Conservation (phyloP, 1,140 invertebrate species). For the Prorops nasuta region DNA sequence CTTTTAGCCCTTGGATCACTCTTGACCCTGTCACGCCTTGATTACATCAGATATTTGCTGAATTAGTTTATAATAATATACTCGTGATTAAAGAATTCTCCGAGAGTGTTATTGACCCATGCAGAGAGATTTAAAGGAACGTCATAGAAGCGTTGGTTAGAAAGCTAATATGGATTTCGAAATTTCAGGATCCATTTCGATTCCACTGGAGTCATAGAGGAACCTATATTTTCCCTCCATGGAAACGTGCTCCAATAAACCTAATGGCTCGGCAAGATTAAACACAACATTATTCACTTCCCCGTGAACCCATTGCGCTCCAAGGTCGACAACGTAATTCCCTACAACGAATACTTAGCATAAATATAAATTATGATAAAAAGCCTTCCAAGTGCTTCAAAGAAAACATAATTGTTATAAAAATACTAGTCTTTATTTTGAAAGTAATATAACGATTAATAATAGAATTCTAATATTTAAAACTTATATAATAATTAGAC, state of each 20-base stretch:
- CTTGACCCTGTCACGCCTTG: not conserved
- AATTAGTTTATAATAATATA: not conserved
- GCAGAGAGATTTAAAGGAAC: too few species aligned
- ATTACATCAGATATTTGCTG: not conserved
- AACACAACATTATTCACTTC: conserved; percentile 69
- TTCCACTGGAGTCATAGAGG: conserved; percentile 15
- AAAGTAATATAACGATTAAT: not conserved
- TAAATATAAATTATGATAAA: conserved; percentile 8
- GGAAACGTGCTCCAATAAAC: conserved; percentile 12
- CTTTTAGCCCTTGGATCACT: not conserved
- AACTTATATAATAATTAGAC: too few species aligned
- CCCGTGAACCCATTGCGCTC: conserved; percentile 83
- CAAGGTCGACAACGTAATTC: conserved; percentile 73
- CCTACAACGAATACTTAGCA: too few species aligned
- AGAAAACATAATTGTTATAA: conserved; percentile 1
- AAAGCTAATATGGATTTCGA: conserved; percentile 14
- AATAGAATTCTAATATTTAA: too few species aligned
- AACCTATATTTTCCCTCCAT: not conserved
- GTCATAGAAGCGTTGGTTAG: not conserved
- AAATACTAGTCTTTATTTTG: not conserved
- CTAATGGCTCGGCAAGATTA: conserved; percentile 59
- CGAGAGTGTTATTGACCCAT: too few species aligned
- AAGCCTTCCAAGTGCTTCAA: not conserved
- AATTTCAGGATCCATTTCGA: not conserved
- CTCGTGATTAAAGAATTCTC: too few species aligned